phyloP scores from a whole-genome alignment of 2,888 invertebrate genomes.

The Julus scandinavius region DNA sequence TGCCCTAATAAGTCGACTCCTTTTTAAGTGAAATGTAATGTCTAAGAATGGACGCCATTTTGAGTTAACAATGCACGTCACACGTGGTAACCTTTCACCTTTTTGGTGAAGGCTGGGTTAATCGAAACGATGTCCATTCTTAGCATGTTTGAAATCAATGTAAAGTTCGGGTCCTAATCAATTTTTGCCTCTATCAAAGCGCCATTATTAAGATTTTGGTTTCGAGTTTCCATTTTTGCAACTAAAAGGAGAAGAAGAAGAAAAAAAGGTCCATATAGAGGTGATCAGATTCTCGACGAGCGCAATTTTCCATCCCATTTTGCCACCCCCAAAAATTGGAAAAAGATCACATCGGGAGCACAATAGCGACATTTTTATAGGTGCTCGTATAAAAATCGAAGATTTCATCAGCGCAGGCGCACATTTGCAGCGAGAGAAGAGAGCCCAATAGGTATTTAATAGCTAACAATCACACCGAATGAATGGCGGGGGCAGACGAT shows the following conservation, averaged over 20 bases:
- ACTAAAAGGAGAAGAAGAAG: neutral
- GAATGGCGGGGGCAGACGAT: neutral
- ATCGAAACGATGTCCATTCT: neutral
- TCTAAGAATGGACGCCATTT: neutral
- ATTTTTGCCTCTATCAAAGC: neutral
- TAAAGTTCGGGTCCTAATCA: slow-evolving; percentile 1
- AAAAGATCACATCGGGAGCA: slow-evolving; percentile 27
- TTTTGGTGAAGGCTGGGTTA: neutral
- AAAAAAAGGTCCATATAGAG: slow-evolving; percentile 1
- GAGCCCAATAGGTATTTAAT: slow-evolving; percentile 5
- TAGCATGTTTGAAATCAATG: neutral
- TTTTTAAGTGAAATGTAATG: neutral
- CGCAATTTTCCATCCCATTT: slow-evolving; percentile 7
- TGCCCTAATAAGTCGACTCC: neutral
- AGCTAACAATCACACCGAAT: slow-evolving; percentile 20
- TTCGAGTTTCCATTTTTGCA: slow-evolving; percentile 44
- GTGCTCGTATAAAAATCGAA: slow-evolving; percentile 35
- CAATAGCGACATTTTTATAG: slow-evolving; percentile 44
- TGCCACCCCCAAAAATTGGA: slow-evolving; percentile 35
- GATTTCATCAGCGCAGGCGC: neutral
- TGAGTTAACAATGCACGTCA: neutral
- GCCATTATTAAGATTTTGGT: slow-evolving; percentile 47
- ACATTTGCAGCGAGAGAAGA: neutral
- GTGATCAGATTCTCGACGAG: slow-evolving; percentile 45
- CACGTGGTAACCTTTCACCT: neutral